These are phyloP conservation scores for Lepidocyrtinus sp. DNA, from an alignment of 2,888 invertebrate species.

Conservation along the genomic window DNA sequence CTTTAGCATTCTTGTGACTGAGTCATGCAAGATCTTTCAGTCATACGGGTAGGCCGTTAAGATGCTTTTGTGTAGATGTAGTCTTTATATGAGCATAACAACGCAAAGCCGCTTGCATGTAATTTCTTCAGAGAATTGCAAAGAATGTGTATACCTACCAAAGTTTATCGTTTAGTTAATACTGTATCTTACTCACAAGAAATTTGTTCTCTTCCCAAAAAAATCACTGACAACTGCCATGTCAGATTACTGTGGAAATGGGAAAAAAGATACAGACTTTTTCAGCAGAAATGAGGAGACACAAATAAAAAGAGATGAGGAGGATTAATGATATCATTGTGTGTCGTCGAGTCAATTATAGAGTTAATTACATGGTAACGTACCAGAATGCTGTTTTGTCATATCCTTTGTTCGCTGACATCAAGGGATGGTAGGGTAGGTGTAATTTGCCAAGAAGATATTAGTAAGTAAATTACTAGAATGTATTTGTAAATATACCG, in stretches of 20 bases:
- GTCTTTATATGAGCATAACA: too few relatives aligned
- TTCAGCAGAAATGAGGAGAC: neutral
- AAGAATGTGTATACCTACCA: too few relatives aligned
- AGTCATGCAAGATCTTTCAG: neutral
- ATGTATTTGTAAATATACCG: too few relatives aligned
- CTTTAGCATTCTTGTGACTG: conserved; percentile 1
- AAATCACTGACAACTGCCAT: conserved; percentile 18
- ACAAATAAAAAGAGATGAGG: conserved; percentile 27
- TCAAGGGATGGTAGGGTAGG: conserved; percentile 43
- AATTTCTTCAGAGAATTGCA: too few relatives aligned
- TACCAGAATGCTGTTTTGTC: conserved; percentile 70
- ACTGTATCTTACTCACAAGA: neutral
- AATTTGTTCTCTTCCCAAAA: neutral
- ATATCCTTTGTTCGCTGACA: conserved; percentile 66
- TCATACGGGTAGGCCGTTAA: neutral
- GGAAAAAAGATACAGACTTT: conserved; percentile 18
- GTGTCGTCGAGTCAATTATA: conserved; percentile 21
- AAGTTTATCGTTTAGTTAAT: conserved; percentile 15
- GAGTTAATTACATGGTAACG: conserved; percentile 70
- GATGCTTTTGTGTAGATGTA: neutral
- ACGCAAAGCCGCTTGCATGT: too few relatives aligned
- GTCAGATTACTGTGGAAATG: neutral
- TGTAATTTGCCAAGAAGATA: too few relatives aligned
- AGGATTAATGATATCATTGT: conserved; percentile 31
- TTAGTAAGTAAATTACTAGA: too few relatives aligned